A percentile compares a stretch with the other conserved stretches of the same genome.
These are phyloP conservation scores for Nomada fucata DNA, from an alignment of 2,888 invertebrate genomes.

Conservation along the genomic window DNA sequence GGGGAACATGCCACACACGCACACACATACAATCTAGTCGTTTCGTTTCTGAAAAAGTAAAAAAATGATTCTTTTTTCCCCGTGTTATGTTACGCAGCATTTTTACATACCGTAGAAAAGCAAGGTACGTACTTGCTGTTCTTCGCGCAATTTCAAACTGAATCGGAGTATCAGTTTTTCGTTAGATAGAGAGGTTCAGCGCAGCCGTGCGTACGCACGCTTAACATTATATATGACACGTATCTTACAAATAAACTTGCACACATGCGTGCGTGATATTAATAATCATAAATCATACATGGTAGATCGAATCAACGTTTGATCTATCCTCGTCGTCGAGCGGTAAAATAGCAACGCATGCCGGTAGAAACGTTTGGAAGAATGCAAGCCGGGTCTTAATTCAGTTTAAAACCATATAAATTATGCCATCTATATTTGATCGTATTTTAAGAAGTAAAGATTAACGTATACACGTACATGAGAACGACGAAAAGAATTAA, in stretches of 20 bases:
- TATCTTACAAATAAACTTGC: conserved; percentile 60
- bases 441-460: neutral
- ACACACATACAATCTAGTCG: conserved; percentile 32
- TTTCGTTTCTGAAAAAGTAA: conserved; percentile 59
- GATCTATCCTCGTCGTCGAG: conserved; percentile 40
- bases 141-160: conserved; percentile 56
- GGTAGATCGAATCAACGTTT: conserved; percentile 46
- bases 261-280: conserved; percentile 46
- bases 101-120: conserved; percentile 44
- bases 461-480: neutral
- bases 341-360: conserved; percentile 30
- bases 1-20: conserved; percentile 37
- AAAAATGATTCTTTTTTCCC: conserved; percentile 44
- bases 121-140: conserved; percentile 37
- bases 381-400: conserved; percentile 45
- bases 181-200: conserved; percentile 60
- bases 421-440: conserved; percentile 39
- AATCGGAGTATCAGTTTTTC: conserved; percentile 70
- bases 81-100: conserved; percentile 49
- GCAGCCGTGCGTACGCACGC: conserved; percentile 32
- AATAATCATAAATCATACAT: conserved; percentile 42
- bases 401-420: conserved; percentile 39
- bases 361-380: conserved; percentile 48
- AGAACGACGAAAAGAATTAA: neutral
- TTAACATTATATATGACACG: conserved; percentile 45